Evolutionary conservation across 2,797 vertebrate species (phyloP).

Genomic region (Acipenser oxyrinchus): DNA sequence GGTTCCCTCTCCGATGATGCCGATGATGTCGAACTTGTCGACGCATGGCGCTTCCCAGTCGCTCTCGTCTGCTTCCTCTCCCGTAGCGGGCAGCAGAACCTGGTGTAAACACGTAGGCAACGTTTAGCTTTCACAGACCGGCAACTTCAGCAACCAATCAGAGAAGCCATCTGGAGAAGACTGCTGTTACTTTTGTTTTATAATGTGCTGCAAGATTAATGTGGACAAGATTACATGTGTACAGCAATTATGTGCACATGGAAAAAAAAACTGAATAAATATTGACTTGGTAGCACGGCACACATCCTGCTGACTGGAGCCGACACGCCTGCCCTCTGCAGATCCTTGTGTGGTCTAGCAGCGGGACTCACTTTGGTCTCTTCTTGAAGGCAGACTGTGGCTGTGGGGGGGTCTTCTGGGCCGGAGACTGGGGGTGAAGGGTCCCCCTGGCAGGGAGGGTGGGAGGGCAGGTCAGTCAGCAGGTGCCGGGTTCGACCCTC

Average conservation of each 20-base stretch:
- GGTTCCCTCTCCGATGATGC: conserved; percentile 95
- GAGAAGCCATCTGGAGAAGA: too few relatives aligned
- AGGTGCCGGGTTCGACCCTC: conserved; percentile 81
- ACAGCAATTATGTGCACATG: too few relatives aligned
- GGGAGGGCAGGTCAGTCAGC: conserved; percentile 91
- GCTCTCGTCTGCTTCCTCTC: conserved; percentile 89
- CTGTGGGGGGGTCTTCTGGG: conserved; percentile 69
- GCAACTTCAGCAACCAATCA: too few relatives aligned
- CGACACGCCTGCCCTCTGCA: too few relatives aligned
- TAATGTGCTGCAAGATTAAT: too few relatives aligned
- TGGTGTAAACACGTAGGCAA: conserved; percentile 27
- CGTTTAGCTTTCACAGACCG: too few relatives aligned
- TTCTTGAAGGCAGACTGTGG: conserved; percentile 81
- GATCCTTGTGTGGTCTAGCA: too few relatives aligned
- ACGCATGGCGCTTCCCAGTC: conserved; percentile 98
- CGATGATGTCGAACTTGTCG: conserved; percentile 96
- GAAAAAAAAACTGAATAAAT: too few relatives aligned
- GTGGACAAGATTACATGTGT: too few relatives aligned
- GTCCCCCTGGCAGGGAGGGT: conserved; percentile 79
- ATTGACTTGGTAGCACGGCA: too few relatives aligned
- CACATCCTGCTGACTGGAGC: too few relatives aligned
- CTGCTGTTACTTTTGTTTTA: too few relatives aligned
- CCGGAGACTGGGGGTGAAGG: conserved; percentile 85
- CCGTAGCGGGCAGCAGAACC: conserved; percentile 95
- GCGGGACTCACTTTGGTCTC: conserved; percentile 89